Evolutionary conservation across 2,113 vertebrate species (phyloP), one percentile per base, ranked within the genome.

Genomic region (Esox niger): DNA sequence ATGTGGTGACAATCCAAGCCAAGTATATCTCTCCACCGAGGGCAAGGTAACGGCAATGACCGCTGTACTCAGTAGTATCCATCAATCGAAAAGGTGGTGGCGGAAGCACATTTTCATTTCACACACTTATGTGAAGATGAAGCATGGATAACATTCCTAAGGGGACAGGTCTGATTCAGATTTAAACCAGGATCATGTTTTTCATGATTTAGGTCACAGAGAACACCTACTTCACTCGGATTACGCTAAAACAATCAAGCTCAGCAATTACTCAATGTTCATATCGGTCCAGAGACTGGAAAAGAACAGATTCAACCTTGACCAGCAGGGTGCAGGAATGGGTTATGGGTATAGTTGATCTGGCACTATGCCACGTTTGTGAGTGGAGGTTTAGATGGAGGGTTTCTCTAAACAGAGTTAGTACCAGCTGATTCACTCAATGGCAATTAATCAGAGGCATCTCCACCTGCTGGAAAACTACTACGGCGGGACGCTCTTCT

Each of bases 361-460:
- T 52, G n/a, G n/a, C 47, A 52, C n/a, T 8, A 21, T 49, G n/a
- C 13, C n/a, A 20, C 6, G n/a, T 6, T 23, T 52, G 47, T 52
- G n/a, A 17, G 13, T 52, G n/a, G n/a, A 52, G 7, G 7, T 49
- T n/a, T 49, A 21, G 2, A 49, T 3, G 11, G 38, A 43, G 13
- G 0, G 10, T 15, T 13, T 49, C 17, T 23, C 43, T 62, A 60
- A 56, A 70, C 17, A 26, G 4, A 21, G 47, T 49, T 49, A n/a
- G 4, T 20, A 52, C 47, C n/a, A 21, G 47, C 47, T 52, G 47
- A 21, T 21, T 6, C 47, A 52, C 8, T 52, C 38, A 3, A 11
- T 29, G 35, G 4, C 23, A 25, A 29, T 71, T 71, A 38, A 64
- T 71, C 61, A 58, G 23, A 17, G 15, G 38, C 5, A 43, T 66